Percentiles rank a stretch among this genome's conserved stretches.
Evolutionary conservation across 2,797 vertebrate genomes (phyloP).

Genomic region (Delichon dasypus): DNA sequence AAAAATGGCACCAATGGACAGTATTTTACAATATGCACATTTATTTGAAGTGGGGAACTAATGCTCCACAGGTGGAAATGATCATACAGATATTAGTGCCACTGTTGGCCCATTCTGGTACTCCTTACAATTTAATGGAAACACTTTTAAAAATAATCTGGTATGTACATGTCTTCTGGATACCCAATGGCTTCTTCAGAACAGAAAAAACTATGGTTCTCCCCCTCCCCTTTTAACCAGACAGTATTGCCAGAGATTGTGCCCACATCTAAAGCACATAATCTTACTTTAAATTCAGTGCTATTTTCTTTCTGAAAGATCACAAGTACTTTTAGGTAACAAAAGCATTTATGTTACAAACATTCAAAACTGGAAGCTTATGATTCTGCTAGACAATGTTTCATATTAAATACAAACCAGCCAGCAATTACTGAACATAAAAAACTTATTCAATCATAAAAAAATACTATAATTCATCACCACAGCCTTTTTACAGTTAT

Average conservation of each 20-base stretch:
- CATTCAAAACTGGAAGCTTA: conserved; percentile 71
- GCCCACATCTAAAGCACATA: conserved; percentile 54
- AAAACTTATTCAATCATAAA: conserved; percentile 75
- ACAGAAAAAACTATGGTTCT: too few species aligned
- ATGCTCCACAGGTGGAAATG: conserved; percentile 62
- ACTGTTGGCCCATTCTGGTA: conserved; percentile 23
- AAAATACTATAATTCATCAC: conserved; percentile 75
- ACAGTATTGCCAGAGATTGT: conserved; percentile 52
- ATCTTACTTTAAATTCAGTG: conserved; percentile 64
- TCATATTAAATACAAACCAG: conserved; percentile 72
- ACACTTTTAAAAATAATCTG: conserved; percentile 51
- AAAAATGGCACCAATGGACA: conserved; percentile 65
- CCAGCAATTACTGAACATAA: conserved; percentile 68
- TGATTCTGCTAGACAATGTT: conserved; percentile 65
- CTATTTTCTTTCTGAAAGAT: conserved; percentile 71
- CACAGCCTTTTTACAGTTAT: conserved; percentile 74
- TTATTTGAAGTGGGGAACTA: conserved; percentile 67
- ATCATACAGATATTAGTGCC: conserved; percentile 54
- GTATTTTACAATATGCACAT: conserved; percentile 74
- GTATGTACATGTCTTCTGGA: conserved; percentile 30
- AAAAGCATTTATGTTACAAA: conserved; percentile 71
- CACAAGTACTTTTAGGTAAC: conserved; percentile 66
- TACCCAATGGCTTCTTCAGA: too few species aligned
- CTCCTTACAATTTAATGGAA: conserved; percentile 65
- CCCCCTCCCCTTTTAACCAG: not conserved